These are phyloP conservation scores for Andrena chrysosceles DNA, from an alignment of 2,888 invertebrate species.

Conservation along the genomic window DNA sequence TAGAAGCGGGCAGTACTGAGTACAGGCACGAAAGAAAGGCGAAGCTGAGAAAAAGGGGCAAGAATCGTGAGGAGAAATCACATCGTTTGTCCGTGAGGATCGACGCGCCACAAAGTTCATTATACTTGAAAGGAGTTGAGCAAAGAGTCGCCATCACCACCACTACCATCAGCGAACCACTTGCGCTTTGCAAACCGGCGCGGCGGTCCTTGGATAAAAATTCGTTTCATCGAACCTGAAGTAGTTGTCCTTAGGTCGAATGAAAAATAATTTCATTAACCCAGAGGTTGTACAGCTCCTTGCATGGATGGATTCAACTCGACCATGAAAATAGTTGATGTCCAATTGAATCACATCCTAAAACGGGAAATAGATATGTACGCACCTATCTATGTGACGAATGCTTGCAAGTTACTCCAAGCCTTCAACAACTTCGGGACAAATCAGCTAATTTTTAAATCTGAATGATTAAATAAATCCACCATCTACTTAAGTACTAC, in stretches of 20 bases:
- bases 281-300: slow-evolving; percentile 65
- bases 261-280: slow-evolving; percentile 86
- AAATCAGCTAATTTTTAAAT: too few species aligned
- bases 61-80: slow-evolving; percentile 53
- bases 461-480: too few species aligned
- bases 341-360: background rate
- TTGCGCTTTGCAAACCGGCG: slow-evolving; percentile 45
- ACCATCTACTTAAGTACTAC: too few species aligned
- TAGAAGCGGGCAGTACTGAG: background rate
- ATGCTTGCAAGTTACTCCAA: too few species aligned
- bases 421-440: too few species aligned
- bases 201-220: slow-evolving; percentile 74
- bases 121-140: slow-evolving; percentile 75
- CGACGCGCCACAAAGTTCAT: slow-evolving; percentile 77
- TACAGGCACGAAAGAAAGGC: background rate
- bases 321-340: background rate
- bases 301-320: slow-evolving; percentile 73
- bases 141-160: slow-evolving; percentile 66
- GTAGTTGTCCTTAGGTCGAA: slow-evolving; percentile 87
- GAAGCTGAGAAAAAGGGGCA: slow-evolving; percentile 9
- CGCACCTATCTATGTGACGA: too few species aligned
- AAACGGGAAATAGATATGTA: too few species aligned
- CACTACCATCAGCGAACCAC: slow-evolving; percentile 33
- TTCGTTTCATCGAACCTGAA: slow-evolving; percentile 84
- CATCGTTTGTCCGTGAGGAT: slow-evolving; percentile 63